Evolutionary conservation across 2,888 invertebrate species (phyloP).

Genomic region (Prosopocoilus inquinatus): DNA sequence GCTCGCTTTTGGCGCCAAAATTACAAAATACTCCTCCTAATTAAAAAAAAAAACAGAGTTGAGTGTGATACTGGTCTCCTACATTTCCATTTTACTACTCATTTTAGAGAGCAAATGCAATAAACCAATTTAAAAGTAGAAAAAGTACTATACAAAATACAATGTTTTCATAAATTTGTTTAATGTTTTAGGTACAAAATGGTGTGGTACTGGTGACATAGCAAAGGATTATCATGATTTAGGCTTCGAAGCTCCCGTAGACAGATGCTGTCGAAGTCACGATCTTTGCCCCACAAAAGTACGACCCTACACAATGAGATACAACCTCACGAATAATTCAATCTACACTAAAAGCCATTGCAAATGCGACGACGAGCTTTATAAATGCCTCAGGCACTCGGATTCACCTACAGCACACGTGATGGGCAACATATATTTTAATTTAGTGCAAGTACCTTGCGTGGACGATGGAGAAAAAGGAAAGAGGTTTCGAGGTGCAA

Average conservation of each 20-base stretch:
- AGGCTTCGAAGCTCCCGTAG: slow-evolving; percentile 69
- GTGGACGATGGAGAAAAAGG: slow-evolving; percentile 56
- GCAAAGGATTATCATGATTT: slow-evolving; percentile 82
- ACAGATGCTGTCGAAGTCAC: slow-evolving; percentile 85
- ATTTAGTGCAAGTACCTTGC: slow-evolving; percentile 74
- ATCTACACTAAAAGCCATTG: slow-evolving; percentile 89
- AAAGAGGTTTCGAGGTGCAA: slow-evolving; percentile 54
- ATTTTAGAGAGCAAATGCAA: no score
- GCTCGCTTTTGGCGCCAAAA: no score
- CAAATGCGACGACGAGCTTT: slow-evolving; percentile 79
- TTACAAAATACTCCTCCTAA: no score
- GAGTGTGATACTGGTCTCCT: no score
- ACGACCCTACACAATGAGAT: slow-evolving; percentile 66
- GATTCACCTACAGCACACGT: slow-evolving; percentile 69
- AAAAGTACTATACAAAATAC: no score
- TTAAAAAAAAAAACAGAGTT: no score
- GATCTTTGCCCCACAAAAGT: slow-evolving; percentile 87
- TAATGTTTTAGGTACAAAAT: slow-evolving; percentile 74
- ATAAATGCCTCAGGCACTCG: slow-evolving; percentile 74
- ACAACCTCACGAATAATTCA: slow-evolving; percentile 81
- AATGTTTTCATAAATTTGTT: slow-evolving; percentile 6
- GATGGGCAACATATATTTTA: slow-evolving; percentile 85
- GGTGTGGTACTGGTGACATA: slow-evolving; percentile 90
- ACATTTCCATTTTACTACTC: no score
- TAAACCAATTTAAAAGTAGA: no score